Evolutionary conservation across 2,888 invertebrate genomes (phyloP), one percentile per base, ranked within the genome.

Genomic region (Coecobrya sp.): DNA sequence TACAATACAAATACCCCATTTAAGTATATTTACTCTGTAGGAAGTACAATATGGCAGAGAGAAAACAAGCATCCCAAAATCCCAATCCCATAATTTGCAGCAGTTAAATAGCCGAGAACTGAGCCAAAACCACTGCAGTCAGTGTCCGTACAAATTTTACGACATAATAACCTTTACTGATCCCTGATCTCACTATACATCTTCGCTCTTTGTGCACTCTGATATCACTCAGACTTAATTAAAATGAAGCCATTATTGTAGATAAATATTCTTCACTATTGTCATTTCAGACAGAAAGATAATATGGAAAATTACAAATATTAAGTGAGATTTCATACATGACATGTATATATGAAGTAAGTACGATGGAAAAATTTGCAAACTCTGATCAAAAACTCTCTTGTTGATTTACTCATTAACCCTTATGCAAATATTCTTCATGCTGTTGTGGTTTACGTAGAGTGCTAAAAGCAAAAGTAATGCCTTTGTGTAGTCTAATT

Each of bases 401-500:
- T 22, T 25, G 19, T 68, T 68, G 27, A 68, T 16, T 68, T 68
- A 7, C 68, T 68, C 68, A 68, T 27, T 68, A 68, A 30, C 68
- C n/a, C 30, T 30, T n/a, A n/a, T 68, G 27, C n/a, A 68, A 68
- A 68, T 68, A 68, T 16, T 5, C 10, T 65, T 27, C 13, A 30
- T 27, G 11, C 30, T 68, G 68, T 5, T 65, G 22, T 30, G 68
- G 62, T 8, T 27, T 3, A 55, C 55, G 36, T 36, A 55, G n/a
- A n/a, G n/a, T 62, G 62, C 65, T 68, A 30, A 68, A 76, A 76
- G 73, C 19, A 76, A 76, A 76, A 45, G 73, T 49, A 11, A 45
- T 45, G 7, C 1, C 0, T 45, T 0, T 76, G 22, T 0, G 42
- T n/a, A 42, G 22, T 22, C 36, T 70, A 70, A 70, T 70, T 70